Evolutionary conservation across 2,888 invertebrate genomes (phyloP).

Genomic region (Macrostomum cliftonense): DNA sequence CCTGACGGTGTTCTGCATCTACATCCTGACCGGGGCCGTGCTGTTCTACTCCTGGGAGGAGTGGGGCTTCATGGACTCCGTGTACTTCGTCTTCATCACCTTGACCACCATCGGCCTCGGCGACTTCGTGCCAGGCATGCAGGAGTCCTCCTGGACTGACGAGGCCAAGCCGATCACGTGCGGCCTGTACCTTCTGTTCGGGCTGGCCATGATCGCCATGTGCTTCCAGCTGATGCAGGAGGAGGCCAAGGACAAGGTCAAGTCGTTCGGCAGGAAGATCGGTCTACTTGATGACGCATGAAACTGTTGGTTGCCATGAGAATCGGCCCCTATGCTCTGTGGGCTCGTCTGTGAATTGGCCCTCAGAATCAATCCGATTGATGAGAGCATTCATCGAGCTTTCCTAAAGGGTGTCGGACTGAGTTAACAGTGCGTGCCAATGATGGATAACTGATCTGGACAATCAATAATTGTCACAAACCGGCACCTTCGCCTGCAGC

Average conservation of each 20-base stretch:
- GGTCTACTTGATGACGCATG: slow-evolving; percentile 7
- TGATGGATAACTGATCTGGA: too few species aligned
- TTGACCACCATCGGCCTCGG: slow-evolving; percentile 12
- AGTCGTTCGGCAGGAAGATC: slow-evolving; percentile 1
- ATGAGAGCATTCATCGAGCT: too few species aligned
- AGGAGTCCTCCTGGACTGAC: neutral
- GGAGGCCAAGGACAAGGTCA: slow-evolving; percentile 7
- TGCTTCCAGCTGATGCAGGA: slow-evolving; percentile 12
- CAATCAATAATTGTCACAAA: too few species aligned
- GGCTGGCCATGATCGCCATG: slow-evolving; percentile 12
- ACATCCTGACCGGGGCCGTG: slow-evolving; percentile 6
- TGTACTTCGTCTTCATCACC: slow-evolving; percentile 10
- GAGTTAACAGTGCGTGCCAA: too few species aligned
- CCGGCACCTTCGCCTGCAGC: too few species aligned
- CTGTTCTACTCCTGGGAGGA: slow-evolving; percentile 9
- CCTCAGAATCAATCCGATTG: too few species aligned
- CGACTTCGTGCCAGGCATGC: slow-evolving; percentile 10
- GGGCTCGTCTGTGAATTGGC: too few species aligned
- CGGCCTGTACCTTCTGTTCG: slow-evolving; percentile 9
- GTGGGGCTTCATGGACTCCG: slow-evolving; percentile 9
- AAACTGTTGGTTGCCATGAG: too few species aligned
- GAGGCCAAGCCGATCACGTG: slow-evolving; percentile 11
- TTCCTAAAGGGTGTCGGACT: too few species aligned
- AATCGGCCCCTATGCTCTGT: too few species aligned
- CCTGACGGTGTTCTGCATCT: slow-evolving; percentile 4